These are phyloP conservation scores for Pissodes strobi DNA, from an alignment of 1,140 invertebrate genomes.

Conservation along the genomic window DNA sequence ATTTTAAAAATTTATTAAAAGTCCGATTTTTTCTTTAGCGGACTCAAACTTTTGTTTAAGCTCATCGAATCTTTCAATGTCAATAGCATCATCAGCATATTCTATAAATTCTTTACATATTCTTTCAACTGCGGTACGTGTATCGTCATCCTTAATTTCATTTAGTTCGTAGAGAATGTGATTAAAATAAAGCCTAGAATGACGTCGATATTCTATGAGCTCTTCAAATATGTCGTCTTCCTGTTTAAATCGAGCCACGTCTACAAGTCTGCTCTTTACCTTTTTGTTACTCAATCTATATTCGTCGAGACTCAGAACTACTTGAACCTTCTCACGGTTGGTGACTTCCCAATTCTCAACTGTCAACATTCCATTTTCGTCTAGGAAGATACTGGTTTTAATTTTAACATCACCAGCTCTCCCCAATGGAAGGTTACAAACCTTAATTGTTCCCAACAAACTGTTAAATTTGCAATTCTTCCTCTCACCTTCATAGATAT, in stretches of 20 bases:
- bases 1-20: neutral
- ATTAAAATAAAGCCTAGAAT: neutral
- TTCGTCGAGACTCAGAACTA: neutral
- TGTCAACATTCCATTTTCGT: slow-evolving; percentile 34
- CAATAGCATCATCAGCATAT: neutral
- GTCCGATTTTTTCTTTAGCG: neutral
- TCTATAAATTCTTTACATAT: neutral
- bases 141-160: neutral
- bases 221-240: slow-evolving; percentile 16
- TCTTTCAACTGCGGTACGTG: neutral
- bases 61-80: neutral
- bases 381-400: slow-evolving; percentile 14
- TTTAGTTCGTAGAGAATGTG: neutral
- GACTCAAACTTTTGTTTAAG: neutral
- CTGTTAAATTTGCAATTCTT: slow-evolving; percentile 22
- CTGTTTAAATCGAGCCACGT: neutral
- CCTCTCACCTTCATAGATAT: slow-evolving; percentile 37
- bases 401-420: slow-evolving; percentile 15
- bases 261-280: neutral
- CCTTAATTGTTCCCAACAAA: slow-evolving; percentile 15
- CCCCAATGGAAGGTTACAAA: slow-evolving; percentile 23
- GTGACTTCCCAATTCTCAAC: slow-evolving; percentile 12
- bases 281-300: neutral
- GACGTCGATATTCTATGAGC: neutral
- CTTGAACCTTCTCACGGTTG: slow-evolving; percentile 6